Evolutionary conservation across 2,888 invertebrate genomes (phyloP).

Genomic region (Drosophila melanosoma): DNA sequence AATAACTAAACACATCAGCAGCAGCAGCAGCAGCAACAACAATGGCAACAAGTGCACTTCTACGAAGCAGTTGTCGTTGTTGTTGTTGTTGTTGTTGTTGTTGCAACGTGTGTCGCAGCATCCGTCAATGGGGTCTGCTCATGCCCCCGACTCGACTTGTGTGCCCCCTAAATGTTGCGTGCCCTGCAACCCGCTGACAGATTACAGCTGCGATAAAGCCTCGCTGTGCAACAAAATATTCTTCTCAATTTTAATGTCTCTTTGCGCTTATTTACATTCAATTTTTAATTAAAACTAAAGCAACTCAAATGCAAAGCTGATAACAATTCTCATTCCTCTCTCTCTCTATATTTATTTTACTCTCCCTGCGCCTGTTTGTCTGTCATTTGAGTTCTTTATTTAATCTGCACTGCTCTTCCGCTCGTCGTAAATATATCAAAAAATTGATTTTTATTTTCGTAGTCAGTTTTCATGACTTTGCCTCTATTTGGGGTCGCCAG

Average conservation of each 20-base stretch:
- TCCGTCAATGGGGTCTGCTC: conserved; percentile 48
- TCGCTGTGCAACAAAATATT: conserved; percentile 14
- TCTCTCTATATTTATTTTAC: conserved; percentile 4
- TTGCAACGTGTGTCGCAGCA: conserved; percentile 41
- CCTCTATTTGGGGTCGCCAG: conserved; percentile 51
- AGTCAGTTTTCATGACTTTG: conserved; percentile 31
- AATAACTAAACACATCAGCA: conserved; percentile 72
- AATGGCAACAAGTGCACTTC: conserved; percentile 62
- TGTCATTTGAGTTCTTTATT: conserved; percentile 24
- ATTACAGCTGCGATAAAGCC: conserved; percentile 79
- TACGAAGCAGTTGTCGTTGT: conserved; percentile 28
- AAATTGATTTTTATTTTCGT: conserved; percentile 57
- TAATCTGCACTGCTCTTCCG: conserved; percentile 44
- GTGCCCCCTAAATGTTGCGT: conserved; percentile 42
- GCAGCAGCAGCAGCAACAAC: conserved; percentile 18
- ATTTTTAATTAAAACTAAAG: conserved; percentile 71
- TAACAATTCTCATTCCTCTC: conserved; percentile 38
- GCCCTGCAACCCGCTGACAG: conserved; percentile 66
- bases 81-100: conserved; percentile 16
- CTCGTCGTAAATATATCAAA: conserved; percentile 74
- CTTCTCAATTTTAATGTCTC: conserved; percentile 40
- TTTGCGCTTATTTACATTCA: conserved; percentile 25
- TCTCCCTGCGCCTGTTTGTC: conserved; percentile 3
- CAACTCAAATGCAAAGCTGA: conserved; percentile 53
- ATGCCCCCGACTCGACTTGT: conserved; percentile 36